These are phyloP conservation scores for Triplophysa tibetana DNA, from an alignment of 2,113 vertebrate genomes.

Conservation along the genomic window DNA sequence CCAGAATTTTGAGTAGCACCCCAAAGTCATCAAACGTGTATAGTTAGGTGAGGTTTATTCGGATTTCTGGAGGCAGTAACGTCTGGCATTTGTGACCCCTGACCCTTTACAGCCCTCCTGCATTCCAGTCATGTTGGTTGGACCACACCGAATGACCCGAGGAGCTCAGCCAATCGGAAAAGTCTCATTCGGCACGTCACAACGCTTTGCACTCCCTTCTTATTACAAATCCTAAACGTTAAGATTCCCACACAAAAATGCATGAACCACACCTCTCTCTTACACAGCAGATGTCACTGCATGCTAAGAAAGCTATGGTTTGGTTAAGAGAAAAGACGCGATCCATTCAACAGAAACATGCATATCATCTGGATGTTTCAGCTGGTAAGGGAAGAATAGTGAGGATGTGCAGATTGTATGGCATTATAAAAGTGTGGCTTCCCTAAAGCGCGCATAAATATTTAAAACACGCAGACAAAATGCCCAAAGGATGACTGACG, in stretches of 20 bases:
- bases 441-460: neutral
- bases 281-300: neutral
- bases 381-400: neutral
- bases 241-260: conserved; percentile 25
- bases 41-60: neutral
- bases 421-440: neutral
- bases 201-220: neutral
- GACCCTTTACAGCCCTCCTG: conserved; percentile 8
- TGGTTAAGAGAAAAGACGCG: neutral
- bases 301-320: neutral
- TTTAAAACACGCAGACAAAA: neutral
- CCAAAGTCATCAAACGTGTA: conserved; percentile 22
- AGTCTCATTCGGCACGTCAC: neutral
- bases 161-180: neutral
- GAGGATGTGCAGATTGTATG: neutral
- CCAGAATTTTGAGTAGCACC: conserved; percentile 13
- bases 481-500: neutral
- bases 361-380: neutral
- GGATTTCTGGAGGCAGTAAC: neutral
- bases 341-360: neutral
- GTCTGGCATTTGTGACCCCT: conserved; percentile 11
- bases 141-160: neutral
- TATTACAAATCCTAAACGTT: neutral
- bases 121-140: conserved; percentile 16
- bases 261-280: conserved; percentile 13